Conservation (phyloP, 2,888 invertebrate genomes). For the Neria commutata region DNA sequence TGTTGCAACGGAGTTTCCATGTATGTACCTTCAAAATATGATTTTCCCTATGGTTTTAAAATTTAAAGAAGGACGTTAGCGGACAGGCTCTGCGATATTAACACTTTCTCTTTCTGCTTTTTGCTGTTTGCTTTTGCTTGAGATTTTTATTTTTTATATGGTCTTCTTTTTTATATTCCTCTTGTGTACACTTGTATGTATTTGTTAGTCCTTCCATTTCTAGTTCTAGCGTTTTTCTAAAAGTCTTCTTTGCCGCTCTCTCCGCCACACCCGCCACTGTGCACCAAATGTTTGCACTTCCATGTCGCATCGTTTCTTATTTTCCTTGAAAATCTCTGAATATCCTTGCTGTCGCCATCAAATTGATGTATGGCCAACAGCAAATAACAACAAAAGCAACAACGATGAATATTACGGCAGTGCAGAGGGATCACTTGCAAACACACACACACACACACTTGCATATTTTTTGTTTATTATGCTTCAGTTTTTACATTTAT, state of each 20-base stretch:
- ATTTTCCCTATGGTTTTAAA: too few relatives aligned
- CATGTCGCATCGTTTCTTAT: not conserved
- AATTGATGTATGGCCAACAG: constrained; percentile 17
- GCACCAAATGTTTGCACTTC: not conserved
- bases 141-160: not conserved
- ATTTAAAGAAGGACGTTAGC: too few relatives aligned
- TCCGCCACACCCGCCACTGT: not conserved
- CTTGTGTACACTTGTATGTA: not conserved
- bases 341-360: constrained; percentile 30
- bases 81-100: too few relatives aligned
- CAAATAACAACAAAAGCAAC: not conserved
- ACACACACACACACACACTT: not conserved
- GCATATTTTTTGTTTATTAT: not conserved
- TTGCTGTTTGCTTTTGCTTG: too few relatives aligned
- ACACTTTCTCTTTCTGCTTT: too few relatives aligned
- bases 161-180: not conserved
- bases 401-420: too few relatives aligned
- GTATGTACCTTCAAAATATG: too few relatives aligned
- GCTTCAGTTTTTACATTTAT: not conserved
- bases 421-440: too few relatives aligned
- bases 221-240: too few relatives aligned
- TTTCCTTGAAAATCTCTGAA: constrained; percentile 16
- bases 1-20: too few relatives aligned
- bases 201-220: too few relatives aligned
- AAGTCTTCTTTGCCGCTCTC: too few relatives aligned